phyloP scores from a whole-genome alignment of 2,888 invertebrate species.

The Calameuta idolon region DNA sequence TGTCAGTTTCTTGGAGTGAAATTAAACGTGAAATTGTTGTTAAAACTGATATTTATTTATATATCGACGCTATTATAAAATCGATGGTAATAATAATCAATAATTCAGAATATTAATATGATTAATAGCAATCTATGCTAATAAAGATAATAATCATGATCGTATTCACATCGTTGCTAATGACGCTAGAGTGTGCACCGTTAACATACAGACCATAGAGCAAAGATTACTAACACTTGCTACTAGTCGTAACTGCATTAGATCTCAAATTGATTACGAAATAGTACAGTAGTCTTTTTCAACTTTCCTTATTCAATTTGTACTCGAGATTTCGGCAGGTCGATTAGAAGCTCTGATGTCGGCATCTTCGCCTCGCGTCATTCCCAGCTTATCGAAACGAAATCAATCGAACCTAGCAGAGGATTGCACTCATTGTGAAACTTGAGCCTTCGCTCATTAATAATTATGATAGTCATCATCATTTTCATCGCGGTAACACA shows the following conservation, averaged over 20 bases:
- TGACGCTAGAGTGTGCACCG: neutral
- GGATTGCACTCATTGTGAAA: neutral
- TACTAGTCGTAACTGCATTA: neutral
- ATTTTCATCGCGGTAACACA: no score
- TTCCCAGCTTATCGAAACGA: neutral
- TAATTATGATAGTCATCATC: no score
- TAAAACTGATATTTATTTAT: constrained; percentile 8
- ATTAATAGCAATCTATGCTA: neutral
- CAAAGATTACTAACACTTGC: neutral
- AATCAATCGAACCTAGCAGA: neutral
- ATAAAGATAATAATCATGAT: neutral
- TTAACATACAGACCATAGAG: neutral
- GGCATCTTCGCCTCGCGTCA: neutral
- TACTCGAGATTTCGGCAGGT: neutral
- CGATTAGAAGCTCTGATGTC: neutral
- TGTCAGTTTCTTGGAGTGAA: neutral
- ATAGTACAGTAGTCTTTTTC: neutral
- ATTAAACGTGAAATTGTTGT: neutral
- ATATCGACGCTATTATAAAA: neutral
- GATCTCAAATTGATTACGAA: neutral
- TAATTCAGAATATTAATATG: neutral
- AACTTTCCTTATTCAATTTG: neutral
- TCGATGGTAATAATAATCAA: neutral
- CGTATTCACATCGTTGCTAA: neutral
- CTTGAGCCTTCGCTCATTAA: neutral